Base-by-base conservation (phyloP, 2,888 invertebrate genomes). In the Leptodirus hochenwartii region DNA sequence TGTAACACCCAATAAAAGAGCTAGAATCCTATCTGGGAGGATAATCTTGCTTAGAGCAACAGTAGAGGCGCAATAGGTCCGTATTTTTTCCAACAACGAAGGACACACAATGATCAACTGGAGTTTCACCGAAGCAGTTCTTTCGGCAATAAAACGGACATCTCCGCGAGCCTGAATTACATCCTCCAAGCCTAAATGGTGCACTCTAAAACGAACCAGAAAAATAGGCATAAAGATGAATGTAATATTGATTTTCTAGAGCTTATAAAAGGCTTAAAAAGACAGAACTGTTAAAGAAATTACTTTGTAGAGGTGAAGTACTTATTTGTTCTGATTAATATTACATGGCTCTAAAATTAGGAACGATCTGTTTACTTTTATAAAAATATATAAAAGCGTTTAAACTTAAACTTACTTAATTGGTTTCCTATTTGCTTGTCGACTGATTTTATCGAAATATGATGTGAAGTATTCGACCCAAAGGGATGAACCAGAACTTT, bases 51-150 rank as follows among this genome's bases (percentile, higher is more conserved):
- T 66, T 16, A 71, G 53, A 3, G 58, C 47, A 2, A 56, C 52
- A 13, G 65, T 61, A 13, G 65, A 61, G 34, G 57, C 61, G 9
- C 69, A 64, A 38, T 67, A 49, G 31, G 63, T 62, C 0, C 60
- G 45, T 38, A 73, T 57, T 34, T 66, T 65, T 1, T 72, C 65
- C 38, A 80, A 55, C 25, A 85, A 62, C 29, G 67, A 66, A 1
- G 84, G 84, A 45, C 84, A 85, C 25, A 85, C 51, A 11, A 85
- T 75, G 25, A 85, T 66, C 34, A 85, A 72, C 51, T 84, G 82
- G 22, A 85, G 56, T 35, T 79, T 75, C 1, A 80, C 75, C 35
- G 63, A 64, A 5, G 64, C 53, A 5, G 72, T 53, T 40, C 62
- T 66, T 5, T 69, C 66, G 11, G 62, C 61, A 40, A 64, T 50